Base-by-base conservation (phyloP, 2,113 vertebrate species). In the Gila orcuttii region DNA sequence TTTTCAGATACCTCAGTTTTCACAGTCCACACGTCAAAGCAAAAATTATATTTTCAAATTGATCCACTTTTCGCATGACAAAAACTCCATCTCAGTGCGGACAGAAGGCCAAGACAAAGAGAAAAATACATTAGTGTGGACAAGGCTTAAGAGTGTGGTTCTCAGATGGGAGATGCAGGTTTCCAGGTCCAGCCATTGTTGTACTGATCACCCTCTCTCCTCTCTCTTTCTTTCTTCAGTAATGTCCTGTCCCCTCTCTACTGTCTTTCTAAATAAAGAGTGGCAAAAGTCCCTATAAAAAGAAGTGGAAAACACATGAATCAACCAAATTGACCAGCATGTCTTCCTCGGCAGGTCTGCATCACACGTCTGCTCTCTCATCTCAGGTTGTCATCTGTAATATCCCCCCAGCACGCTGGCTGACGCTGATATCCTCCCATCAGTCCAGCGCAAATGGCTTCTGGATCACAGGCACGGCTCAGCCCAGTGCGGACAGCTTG, bases 321-420 rank as follows among this genome's bases (percentile, higher is more conserved):
- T 83, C 66, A 83, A 42, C 82, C 13, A 42, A 83, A 83, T 59
- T 83, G 82, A 83, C 50, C 68, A 83, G 31, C 23, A 57, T 23
- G 42, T 71, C 28, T 25, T 82, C 45, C 45, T 69, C 21, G 50
- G 50, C 68, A 83, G 52, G 47, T 71, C 21, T 21, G 2, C 47
- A 33, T 83, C 68, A 73, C 81, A 73, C 12, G 52, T 59, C 68
- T 39, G 50, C 31, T 69, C 68, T 83, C 50, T 83, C 82, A 83
- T 83, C 82, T 73, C 64, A 59, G 50, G 66, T 59, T 71, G 82
- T 83, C 82, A 83, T 83, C 68, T 73, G 82, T 74, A 83, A 83
- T 83, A 83, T 83, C 66, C 82, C 80, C 25, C 81, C 79, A 17
- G 79, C 79, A 69, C 1, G 8, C 62, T 52, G 68, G 47, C 66